Evolutionary conservation across 2,888 invertebrate genomes (phyloP).

Genomic region (Agonopterix heracliana): DNA sequence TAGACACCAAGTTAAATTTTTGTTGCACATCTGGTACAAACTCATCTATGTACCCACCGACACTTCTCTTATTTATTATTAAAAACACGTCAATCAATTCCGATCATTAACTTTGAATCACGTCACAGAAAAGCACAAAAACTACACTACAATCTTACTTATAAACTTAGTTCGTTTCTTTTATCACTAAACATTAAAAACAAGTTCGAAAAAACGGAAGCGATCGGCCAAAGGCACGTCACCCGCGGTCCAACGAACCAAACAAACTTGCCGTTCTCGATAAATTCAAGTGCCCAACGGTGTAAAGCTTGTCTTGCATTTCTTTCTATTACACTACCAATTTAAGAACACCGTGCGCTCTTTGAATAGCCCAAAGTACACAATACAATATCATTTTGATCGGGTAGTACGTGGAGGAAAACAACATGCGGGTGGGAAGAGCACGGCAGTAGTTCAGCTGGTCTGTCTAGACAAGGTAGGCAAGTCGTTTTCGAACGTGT

Average conservation of each 20-base stretch:
- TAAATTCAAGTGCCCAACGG: slow-evolving; percentile 29
- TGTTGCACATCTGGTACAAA: slow-evolving; percentile 33
- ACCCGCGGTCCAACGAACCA: slow-evolving; percentile 41
- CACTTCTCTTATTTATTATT: not conserved
- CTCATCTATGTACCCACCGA: not conserved
- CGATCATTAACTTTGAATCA: slow-evolving; percentile 31
- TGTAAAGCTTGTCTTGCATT: slow-evolving; percentile 37
- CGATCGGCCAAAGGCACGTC: slow-evolving; percentile 39
- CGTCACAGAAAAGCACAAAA: slow-evolving; percentile 29
- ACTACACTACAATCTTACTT: slow-evolving; percentile 43
- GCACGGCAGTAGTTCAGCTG: slow-evolving; percentile 20
- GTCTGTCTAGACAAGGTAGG: slow-evolving; percentile 16
- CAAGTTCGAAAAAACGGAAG: slow-evolving; percentile 38
- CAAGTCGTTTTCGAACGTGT: slow-evolving; percentile 2
- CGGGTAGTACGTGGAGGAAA: slow-evolving; percentile 36
- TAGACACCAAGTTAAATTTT: slow-evolving; percentile 44
- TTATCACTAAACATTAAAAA: slow-evolving; percentile 28
- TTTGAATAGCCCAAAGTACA: slow-evolving; percentile 11
- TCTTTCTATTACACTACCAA: slow-evolving; percentile 45
- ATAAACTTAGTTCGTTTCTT: slow-evolving; percentile 44
- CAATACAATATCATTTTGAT: slow-evolving; percentile 21
- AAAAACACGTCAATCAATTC: slow-evolving; percentile 21
- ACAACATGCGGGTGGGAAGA: slow-evolving; percentile 37
- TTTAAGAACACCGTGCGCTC: slow-evolving; percentile 30
- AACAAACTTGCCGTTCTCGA: slow-evolving; percentile 13